These are phyloP conservation scores for Eulemur albifrons DNA, from an alignment of 2,797 vertebrate species.

Conservation along the genomic window DNA sequence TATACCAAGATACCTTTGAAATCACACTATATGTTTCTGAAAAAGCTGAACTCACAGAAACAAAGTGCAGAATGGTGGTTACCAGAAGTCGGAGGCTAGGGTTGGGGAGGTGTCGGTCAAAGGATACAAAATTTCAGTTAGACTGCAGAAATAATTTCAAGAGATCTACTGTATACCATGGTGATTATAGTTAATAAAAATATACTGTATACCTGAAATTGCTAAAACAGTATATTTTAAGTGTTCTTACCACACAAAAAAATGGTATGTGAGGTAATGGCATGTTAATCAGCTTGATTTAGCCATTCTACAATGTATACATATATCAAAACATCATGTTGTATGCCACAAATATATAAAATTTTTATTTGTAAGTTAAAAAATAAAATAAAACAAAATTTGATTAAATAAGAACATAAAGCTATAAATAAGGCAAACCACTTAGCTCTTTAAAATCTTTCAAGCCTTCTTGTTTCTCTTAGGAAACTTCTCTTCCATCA, in stretches of 20 bases:
- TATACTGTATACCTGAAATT: background rate
- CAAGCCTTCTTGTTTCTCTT: background rate
- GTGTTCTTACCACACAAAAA: background rate
- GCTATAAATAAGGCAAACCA: background rate
- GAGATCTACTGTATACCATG: background rate
- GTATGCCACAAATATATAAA: background rate
- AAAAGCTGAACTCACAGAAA: background rate
- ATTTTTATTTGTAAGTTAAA: background rate
- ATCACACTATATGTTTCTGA: background rate
- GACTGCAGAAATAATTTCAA: background rate
- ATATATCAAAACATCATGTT: background rate
- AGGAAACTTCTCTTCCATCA: background rate
- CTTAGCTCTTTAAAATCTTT: background rate
- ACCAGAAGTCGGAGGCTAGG: too few relatives aligned
- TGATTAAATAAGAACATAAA: background rate
- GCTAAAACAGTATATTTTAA: background rate
- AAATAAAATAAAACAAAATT: background rate
- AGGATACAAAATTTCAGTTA: background rate
- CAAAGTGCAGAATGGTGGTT: background rate
- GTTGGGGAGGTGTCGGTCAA: background rate
- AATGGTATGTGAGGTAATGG: background rate
- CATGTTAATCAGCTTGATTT: background rate
- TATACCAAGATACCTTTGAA: background rate
- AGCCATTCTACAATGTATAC: background rate
- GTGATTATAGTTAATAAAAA: background rate